Base-by-base conservation (phyloP, 2,888 invertebrate genomes). In the Digitonthophagus gazella region DNA sequence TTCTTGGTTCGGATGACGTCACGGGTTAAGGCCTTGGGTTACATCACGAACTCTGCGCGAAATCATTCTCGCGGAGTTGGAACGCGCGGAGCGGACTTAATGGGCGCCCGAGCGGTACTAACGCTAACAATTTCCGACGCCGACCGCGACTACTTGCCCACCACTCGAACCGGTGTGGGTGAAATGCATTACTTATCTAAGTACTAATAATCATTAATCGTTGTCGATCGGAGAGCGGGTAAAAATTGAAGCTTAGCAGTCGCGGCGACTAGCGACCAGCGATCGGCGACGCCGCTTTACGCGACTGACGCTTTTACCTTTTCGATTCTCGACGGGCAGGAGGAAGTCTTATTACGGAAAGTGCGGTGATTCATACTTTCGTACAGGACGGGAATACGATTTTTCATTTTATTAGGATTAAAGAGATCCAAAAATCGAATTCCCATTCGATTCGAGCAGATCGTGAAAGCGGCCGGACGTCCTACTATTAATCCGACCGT, bases 21-120 rank as follows among this genome's bases (percentile, higher is more conserved):
- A 58, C 58, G 15, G 58, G 3, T 6, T 15, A n/a, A 61, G 61
- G 18, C 61, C 18, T 61, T 6, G 16, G 28, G 20, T 61, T 61
- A 61, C 61, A 61, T 61, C 61, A 61, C 61, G 18, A 61, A 19
- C 20, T 61, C 61, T 61, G 61, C 61, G 20, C 20, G 18, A 61
- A 57, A 57, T 14, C 15, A 6, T 61, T 61, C 18, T 18, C 20
- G 18, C 61, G 57, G 14, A 5, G 18, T 20, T 20, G 18, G 61
- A 61, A n/a, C 15, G 61, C 61, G 18, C 61, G 15, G 18, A 19
- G 61, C n/a, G n/a, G 19, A 20, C 61, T 8, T 20, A 20, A 3
- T 18, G 18, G 20, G n/a, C 14, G 61, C 61, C 20, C 18, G 61
- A 61, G 16, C 61, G 61, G 61, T 61, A 61, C 61, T 61, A 61